These are phyloP conservation scores for Paracanthobrama guichenoti DNA, from an alignment of 2,113 vertebrate species.

Conservation along the genomic window DNA sequence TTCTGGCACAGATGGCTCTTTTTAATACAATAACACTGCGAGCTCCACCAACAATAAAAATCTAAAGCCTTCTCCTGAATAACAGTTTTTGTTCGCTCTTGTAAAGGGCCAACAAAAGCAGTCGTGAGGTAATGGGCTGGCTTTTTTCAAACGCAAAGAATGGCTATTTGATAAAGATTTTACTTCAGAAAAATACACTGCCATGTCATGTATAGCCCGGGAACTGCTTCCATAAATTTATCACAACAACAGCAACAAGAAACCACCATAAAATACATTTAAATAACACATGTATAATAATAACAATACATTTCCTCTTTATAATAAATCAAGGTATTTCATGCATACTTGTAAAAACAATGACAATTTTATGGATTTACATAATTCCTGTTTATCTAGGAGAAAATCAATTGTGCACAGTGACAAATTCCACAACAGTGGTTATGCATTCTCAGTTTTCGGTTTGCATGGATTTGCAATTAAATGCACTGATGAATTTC, in stretches of 20 bases:
- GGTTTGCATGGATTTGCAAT: neutral
- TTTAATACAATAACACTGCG: conserved; percentile 99
- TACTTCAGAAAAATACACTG: conserved; percentile 81
- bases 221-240: conserved; percentile 56
- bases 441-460: neutral
- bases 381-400: neutral
- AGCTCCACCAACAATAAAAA: conserved; percentile 99
- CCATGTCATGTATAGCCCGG: conserved; percentile 85
- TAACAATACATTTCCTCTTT: neutral
- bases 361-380: neutral
- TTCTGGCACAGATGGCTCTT: conserved; percentile 99
- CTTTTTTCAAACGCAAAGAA: conserved; percentile 98
- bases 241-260: neutral
- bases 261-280: neutral
- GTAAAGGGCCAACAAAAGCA: conserved; percentile 99
- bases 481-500: neutral
- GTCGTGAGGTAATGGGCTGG: conserved; percentile 99
- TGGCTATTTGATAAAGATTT: conserved; percentile 98
- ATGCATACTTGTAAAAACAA: neutral
- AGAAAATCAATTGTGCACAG: neutral
- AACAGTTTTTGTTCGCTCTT: conserved; percentile 99
- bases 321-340: neutral
- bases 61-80: conserved; percentile 99
- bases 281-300: neutral
- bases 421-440: neutral